phyloP scores from a whole-genome alignment of 2,797 vertebrate genomes.

The Bovichtus variegatus region DNA sequence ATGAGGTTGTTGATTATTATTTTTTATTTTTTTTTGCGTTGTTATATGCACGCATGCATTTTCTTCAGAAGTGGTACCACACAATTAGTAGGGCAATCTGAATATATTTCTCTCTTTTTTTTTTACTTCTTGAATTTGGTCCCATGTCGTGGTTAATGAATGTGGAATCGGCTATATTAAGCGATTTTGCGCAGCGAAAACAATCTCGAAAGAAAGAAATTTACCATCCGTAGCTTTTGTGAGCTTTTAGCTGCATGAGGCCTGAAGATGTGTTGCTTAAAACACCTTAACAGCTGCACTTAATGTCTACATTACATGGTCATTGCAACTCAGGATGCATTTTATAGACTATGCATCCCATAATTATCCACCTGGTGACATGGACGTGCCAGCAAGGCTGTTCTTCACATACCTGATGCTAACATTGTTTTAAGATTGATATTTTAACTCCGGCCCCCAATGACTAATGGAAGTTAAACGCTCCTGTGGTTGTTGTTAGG shows the following conservation, averaged over 20 bases:
- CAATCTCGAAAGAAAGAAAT: not conserved
- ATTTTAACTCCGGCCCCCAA: conserved; percentile 63
- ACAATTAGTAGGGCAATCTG: not conserved
- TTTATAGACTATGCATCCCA: conserved; percentile 28
- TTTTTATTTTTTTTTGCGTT: no score
- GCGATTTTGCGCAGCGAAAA: not conserved
- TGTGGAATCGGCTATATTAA: not conserved
- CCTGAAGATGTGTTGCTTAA: not conserved
- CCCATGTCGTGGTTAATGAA: not conserved
- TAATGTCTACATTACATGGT: conserved; percentile 12
- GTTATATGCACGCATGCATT: not conserved
- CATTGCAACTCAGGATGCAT: conserved; percentile 25
- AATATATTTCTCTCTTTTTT: conserved; percentile 3
- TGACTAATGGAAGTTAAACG: conserved; percentile 76
- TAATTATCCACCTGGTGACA: conserved; percentile 53
- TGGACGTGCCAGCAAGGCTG: conserved; percentile 19
- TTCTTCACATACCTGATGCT: conserved; percentile 53
- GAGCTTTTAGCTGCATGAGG: not conserved
- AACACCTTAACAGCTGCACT: not conserved
- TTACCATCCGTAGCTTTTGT: not conserved
- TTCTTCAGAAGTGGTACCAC: not conserved
- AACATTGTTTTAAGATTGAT: conserved; percentile 61
- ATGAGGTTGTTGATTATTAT: not conserved
- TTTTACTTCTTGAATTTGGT: no score
- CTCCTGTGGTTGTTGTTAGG: conserved; percentile 79